Evolutionary conservation across 2,888 invertebrate species (phyloP).

Genomic region (Brachyopa scutellaris): DNA sequence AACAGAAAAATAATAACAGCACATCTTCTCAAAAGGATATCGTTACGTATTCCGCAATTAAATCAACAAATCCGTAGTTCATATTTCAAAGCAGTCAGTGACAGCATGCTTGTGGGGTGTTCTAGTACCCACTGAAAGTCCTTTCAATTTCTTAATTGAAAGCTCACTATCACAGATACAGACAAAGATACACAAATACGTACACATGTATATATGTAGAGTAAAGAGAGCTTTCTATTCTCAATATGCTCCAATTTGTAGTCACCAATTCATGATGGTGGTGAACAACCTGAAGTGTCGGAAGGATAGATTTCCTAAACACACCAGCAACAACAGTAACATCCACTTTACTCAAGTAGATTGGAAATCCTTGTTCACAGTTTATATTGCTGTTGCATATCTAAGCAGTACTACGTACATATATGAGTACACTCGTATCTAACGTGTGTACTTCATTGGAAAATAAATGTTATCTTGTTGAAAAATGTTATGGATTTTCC

Average conservation of each 20-base stretch:
- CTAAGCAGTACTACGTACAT: not conserved
- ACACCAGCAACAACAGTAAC: conserved; percentile 12
- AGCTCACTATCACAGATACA: conserved; percentile 28
- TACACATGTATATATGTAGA: not conserved
- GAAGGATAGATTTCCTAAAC: conserved; percentile 36
- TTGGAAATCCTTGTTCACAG: conserved; percentile 33
- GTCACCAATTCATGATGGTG: conserved; percentile 4
- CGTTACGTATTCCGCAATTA: conserved; percentile 12
- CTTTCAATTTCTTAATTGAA: conserved; percentile 63
- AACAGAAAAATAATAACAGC: no score
- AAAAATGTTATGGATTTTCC: conserved; percentile 18
- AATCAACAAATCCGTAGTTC: conserved; percentile 47
- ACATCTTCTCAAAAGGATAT: conserved; percentile 12
- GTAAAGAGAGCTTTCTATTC: conserved; percentile 35
- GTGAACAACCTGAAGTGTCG: conserved; percentile 5
- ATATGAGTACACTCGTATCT: not conserved
- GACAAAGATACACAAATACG: not conserved
- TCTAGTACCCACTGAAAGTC: conserved; percentile 7
- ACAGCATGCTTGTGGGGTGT: conserved; percentile 6
- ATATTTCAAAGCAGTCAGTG: conserved; percentile 41
- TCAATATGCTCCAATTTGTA: conserved; percentile 42
- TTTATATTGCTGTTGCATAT: conserved; percentile 30
- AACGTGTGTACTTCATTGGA: conserved; percentile 4
- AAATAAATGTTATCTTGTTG: conserved; percentile 7
- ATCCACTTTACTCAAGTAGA: conserved; percentile 30